phyloP scores from a whole-genome alignment of 35 echinoderm and acorn worm genomes.

The Apostichopus parvimensis region DNA sequence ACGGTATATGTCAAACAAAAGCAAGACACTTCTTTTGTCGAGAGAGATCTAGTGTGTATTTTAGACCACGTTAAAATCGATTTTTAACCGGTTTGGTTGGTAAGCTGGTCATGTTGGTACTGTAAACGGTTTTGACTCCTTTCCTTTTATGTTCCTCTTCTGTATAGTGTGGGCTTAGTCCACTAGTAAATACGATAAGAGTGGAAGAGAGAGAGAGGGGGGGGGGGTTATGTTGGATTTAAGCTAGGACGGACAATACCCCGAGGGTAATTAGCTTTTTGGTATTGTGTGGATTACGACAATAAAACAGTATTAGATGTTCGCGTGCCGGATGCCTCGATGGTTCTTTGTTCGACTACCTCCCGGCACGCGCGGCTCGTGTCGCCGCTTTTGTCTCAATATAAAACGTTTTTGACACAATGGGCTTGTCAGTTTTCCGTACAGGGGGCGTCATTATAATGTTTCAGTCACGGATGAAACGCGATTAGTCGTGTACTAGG shows the following conservation, averaged over 20 bases:
- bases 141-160: not conserved
- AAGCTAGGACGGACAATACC: constrained; percentile 14
- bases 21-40: constrained; percentile 32
- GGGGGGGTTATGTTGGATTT: not conserved
- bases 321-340: constrained; percentile 28
- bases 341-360: constrained; percentile 4
- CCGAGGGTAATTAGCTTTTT: constrained; percentile 30
- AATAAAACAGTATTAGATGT: not conserved
- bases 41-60: constrained; percentile 23
- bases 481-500: constrained; percentile 25
- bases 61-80: constrained; percentile 24
- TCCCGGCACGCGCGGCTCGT: constrained; percentile 8
- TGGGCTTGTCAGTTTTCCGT: constrained; percentile 30
- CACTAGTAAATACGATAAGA: not conserved
- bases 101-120: not conserved
- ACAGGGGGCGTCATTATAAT: constrained; percentile 8
- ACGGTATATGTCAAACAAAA: constrained; percentile 22
- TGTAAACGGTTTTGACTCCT: too few species aligned
- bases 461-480: constrained; percentile 17
- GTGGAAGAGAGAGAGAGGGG: not conserved
- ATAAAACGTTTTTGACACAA: constrained; percentile 38
- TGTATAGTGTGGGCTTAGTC: not conserved
- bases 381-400: constrained; percentile 1
- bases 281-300: constrained; percentile 41
- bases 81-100: constrained; percentile 21